phyloP scores from a whole-genome alignment of 2,888 invertebrate species.

The Stictocephala bisonia region DNA sequence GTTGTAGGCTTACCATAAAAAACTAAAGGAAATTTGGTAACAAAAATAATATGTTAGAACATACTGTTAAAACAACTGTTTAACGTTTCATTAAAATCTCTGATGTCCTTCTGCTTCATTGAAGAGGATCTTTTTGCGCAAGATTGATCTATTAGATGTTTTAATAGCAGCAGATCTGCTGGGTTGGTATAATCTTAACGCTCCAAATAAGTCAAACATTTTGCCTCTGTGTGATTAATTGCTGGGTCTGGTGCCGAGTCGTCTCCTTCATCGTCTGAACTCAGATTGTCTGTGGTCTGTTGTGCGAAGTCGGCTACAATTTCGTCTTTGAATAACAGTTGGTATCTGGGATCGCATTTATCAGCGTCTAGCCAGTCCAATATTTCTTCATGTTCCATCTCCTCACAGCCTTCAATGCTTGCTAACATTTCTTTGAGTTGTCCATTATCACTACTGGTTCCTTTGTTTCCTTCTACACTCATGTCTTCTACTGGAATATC shows the following conservation, averaged over 20 bases:
- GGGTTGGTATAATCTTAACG: slow-evolving; percentile 1
- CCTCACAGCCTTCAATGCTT: background rate
- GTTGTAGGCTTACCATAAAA: no score
- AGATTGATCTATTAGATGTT: background rate
- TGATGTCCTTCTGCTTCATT: background rate
- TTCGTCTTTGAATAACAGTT: slow-evolving; percentile 1
- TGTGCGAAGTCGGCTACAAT: slow-evolving; percentile 6
- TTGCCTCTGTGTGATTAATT: slow-evolving; percentile 7
- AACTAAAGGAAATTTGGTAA: no score
- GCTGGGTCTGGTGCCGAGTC: background rate
- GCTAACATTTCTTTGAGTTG: slow-evolving; percentile 1
- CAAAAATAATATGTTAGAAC: background rate
- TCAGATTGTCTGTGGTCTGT: background rate
- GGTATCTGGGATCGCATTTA: slow-evolving; percentile 1
- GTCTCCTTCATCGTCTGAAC: background rate
- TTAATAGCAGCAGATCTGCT: background rate
- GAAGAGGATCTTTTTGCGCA: background rate
- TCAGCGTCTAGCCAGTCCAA: background rate
- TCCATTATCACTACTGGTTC: background rate
- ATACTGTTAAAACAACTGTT: background rate
- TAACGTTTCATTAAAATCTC: background rate
- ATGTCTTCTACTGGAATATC: slow-evolving; percentile 3
- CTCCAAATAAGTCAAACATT: background rate
- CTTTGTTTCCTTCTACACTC: background rate
- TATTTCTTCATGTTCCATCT: slow-evolving; percentile 5